Conservation (phyloP, 2,113 vertebrate species). For the Gadus chalcogrammus region DNA sequence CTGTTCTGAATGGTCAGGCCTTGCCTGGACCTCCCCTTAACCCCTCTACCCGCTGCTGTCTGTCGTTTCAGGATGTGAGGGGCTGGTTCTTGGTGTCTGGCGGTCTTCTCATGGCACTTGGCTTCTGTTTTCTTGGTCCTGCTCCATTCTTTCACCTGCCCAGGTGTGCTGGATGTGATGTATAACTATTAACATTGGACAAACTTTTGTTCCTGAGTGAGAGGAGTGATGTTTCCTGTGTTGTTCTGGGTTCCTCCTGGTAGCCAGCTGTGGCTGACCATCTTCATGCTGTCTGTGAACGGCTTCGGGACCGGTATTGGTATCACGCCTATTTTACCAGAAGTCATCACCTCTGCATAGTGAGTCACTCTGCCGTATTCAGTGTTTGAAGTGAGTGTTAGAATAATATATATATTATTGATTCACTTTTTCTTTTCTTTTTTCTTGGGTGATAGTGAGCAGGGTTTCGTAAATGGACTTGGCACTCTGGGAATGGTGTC, state of each 20-base stretch:
- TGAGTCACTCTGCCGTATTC: slow-evolving; percentile 69
- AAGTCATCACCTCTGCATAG: slow-evolving; percentile 84
- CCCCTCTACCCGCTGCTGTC: too few species aligned
- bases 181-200: too few species aligned
- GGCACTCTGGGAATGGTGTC: slow-evolving; percentile 71
- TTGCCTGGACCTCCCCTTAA: too few species aligned
- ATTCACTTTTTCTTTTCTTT: background rate
- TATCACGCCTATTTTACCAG: slow-evolving; percentile 85
- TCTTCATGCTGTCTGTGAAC: slow-evolving; percentile 79
- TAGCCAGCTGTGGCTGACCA: slow-evolving; percentile 89
- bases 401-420: background rate
- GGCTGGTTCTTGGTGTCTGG: slow-evolving; percentile 81
- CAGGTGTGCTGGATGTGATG: slow-evolving; percentile 64
- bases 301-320: slow-evolving; percentile 87
- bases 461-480: slow-evolving; percentile 70
- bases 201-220: too few species aligned
- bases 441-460: slow-evolving; percentile 51
- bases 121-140: slow-evolving; percentile 85
- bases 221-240: too few species aligned
- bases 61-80: slow-evolving; percentile 63
- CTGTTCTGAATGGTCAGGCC: too few species aligned
- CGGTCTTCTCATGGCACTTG: slow-evolving; percentile 69
- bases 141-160: slow-evolving; percentile 81
- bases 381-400: background rate
- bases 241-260: slow-evolving; percentile 35